Evolutionary conservation across 2,797 vertebrate genomes (phyloP).

Genomic region (Acipenser transmontanus): DNA sequence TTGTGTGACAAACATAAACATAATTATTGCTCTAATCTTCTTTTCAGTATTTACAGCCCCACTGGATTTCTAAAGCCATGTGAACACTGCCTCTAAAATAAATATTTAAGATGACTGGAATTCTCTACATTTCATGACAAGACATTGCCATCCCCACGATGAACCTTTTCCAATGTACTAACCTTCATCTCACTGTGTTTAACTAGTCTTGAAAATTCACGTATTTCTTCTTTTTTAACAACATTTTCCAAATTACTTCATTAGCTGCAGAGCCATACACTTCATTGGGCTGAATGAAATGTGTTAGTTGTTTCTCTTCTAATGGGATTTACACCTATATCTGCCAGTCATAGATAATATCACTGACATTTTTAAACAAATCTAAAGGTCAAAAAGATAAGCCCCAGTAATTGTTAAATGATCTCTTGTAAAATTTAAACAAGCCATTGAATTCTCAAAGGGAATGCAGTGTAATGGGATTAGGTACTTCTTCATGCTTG

Average conservation of each 20-base stretch:
- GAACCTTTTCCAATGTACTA: not conserved
- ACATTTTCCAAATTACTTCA: constrained; percentile 16
- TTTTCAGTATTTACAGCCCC: not conserved
- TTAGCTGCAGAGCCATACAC: constrained; percentile 15
- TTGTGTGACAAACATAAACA: not conserved
- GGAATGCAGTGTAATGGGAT: constrained; percentile 35
- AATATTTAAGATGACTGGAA: not conserved
- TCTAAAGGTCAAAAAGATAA: constrained; percentile 46
- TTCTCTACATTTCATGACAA: not conserved
- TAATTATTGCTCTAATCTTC: constrained; percentile 1
- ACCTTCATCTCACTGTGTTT: not conserved
- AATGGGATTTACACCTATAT: constrained; percentile 21
- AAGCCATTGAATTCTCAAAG: constrained; percentile 30
- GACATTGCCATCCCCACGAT: not conserved
- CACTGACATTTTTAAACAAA: constrained; percentile 34
- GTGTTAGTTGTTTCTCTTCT: not conserved
- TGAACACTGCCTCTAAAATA: not conserved
- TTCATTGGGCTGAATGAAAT: not conserved
- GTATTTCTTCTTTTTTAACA: constrained; percentile 6
- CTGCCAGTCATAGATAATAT: constrained; percentile 27
- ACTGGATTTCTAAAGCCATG: not conserved
- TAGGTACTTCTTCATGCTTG: constrained; percentile 29
- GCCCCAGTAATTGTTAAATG: constrained; percentile 37
- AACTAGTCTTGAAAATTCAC: not conserved
- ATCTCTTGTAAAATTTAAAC: constrained; percentile 43